A percentile compares a stretch with the other conserved stretches of the same genome.
Conservation (phyloP, 2,888 invertebrate species). For the Hypsopygia costalis region DNA sequence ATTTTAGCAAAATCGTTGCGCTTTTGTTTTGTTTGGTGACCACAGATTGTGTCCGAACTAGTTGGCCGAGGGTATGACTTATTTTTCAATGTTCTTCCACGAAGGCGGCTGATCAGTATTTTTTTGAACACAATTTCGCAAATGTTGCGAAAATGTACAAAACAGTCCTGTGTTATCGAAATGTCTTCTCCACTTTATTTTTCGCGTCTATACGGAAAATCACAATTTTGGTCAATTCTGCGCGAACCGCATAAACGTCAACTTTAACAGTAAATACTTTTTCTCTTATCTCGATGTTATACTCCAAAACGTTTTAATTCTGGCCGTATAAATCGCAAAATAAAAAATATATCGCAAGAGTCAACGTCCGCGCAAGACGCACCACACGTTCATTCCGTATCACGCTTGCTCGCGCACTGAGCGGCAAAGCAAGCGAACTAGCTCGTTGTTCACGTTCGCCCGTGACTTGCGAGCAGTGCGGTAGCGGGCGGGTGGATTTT, state of each 20-base stretch:
- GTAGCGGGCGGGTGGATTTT: slow-evolving; percentile 58
- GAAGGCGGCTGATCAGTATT: slow-evolving; percentile 54
- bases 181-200: slow-evolving; percentile 62
- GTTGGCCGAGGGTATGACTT: slow-evolving; percentile 60
- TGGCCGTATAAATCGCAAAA: slow-evolving; percentile 73
- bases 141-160: slow-evolving; percentile 78
- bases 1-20: slow-evolving; percentile 61
- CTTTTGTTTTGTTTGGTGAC: slow-evolving; percentile 73
- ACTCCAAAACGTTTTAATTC: slow-evolving; percentile 69
- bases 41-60: slow-evolving; percentile 72
- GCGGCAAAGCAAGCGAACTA: slow-evolving; percentile 16
- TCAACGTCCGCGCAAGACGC: slow-evolving; percentile 80
- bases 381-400: slow-evolving; percentile 80
- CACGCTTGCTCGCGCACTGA: slow-evolving; percentile 81
- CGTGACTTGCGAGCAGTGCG: slow-evolving; percentile 31
- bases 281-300: slow-evolving; percentile 63
- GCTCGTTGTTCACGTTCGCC: slow-evolving; percentile 30
- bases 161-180: slow-evolving; percentile 78
- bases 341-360: slow-evolving; percentile 68
- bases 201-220: slow-evolving; percentile 79
- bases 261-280: slow-evolving; percentile 59
- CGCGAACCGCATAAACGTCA: slow-evolving; percentile 69
- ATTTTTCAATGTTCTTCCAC: slow-evolving; percentile 46
- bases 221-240: slow-evolving; percentile 72
- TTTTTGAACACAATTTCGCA: slow-evolving; percentile 80